Conservation (phyloP, 2,113 vertebrate genomes). For the Ctenomys sociabilis region DNA sequence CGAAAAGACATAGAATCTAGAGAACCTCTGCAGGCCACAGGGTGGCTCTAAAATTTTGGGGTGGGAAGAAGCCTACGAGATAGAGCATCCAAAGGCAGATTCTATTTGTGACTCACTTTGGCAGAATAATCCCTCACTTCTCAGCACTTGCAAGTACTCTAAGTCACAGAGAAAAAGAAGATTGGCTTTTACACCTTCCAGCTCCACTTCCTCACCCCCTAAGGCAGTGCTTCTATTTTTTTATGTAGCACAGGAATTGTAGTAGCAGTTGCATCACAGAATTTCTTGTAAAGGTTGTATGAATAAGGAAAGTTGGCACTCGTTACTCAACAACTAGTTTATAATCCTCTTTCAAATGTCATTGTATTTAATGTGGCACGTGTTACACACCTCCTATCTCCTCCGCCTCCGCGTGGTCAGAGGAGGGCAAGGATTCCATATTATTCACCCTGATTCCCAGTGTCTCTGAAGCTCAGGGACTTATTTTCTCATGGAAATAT, state of each 20-base stretch:
- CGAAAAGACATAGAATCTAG: conserved; percentile 81
- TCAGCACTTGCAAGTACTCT: background rate
- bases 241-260: background rate
- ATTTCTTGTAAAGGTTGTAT: background rate
- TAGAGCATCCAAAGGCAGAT: background rate
- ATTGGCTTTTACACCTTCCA: background rate
- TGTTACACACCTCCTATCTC: background rate
- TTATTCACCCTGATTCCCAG: background rate
- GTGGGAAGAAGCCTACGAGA: conserved; percentile 86
- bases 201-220: background rate
- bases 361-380: background rate
- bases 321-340: background rate
- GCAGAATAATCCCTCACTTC: background rate
- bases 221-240: background rate
- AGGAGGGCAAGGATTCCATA: background rate
- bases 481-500: background rate
- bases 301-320: background rate
- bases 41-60: conserved; percentile 83
- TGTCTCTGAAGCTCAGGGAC: background rate
- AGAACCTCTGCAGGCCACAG: conserved; percentile 83
- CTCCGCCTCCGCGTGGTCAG: background rate
- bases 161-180: background rate
- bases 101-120: background rate
- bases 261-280: background rate
- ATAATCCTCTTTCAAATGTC: background rate